These are phyloP conservation scores for Ylistrum balloti DNA, from an alignment of 1,140 invertebrate genomes.

Conservation along the genomic window DNA sequence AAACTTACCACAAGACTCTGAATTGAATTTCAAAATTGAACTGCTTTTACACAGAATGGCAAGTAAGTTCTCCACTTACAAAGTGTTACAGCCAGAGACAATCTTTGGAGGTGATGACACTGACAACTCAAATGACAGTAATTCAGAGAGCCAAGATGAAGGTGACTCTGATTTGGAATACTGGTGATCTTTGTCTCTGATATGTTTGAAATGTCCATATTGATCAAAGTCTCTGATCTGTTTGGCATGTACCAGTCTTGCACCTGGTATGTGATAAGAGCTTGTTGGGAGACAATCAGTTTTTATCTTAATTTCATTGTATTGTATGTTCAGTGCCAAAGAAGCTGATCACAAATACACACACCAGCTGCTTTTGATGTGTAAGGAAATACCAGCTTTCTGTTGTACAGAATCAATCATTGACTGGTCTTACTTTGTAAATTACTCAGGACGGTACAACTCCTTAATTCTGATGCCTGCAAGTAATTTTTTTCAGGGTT, in stretches of 20 bases:
- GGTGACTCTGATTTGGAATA: slow-evolving; percentile 78
- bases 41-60: slow-evolving; percentile 73
- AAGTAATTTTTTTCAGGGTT: too few relatives aligned
- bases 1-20: slow-evolving; percentile 68
- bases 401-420: too few relatives aligned
- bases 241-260: neutral
- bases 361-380: too few relatives aligned
- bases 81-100: slow-evolving; percentile 65
- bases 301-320: neutral
- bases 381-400: too few relatives aligned
- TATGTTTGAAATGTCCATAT: neutral
- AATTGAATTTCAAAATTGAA: slow-evolving; percentile 73
- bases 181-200: slow-evolving; percentile 66
- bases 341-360: too few relatives aligned
- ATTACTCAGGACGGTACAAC: too few relatives aligned
- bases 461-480: too few relatives aligned
- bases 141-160: slow-evolving; percentile 63
- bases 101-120: slow-evolving; percentile 62
- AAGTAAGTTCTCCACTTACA: slow-evolving; percentile 66
- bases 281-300: neutral
- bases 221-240: neutral
- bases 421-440: too few relatives aligned
- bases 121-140: slow-evolving; percentile 60
- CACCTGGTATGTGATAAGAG: too few relatives aligned
- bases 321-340: too few relatives aligned